Evolutionary conservation across 2,797 vertebrate genomes (phyloP).

Genomic region (Heterohyrax brucei): DNA sequence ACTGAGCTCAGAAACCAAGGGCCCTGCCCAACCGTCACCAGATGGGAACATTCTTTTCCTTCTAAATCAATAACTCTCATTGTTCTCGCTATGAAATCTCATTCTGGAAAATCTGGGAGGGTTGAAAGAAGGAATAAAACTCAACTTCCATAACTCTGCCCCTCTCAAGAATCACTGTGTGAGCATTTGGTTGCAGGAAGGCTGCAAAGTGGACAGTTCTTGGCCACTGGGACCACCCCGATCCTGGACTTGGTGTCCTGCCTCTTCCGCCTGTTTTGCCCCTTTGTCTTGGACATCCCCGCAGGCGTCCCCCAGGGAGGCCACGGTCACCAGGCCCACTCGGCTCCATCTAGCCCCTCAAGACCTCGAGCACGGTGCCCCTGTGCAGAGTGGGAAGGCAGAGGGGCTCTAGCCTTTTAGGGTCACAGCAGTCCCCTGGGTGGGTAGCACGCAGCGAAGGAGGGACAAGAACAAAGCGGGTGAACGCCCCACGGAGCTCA

Average conservation of each 20-base stretch:
- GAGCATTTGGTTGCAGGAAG: accelerated
- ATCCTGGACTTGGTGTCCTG: accelerated
- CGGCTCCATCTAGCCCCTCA: too few species aligned
- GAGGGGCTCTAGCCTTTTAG: background rate
- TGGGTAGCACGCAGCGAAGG: background rate
- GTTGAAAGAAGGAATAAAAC: background rate
- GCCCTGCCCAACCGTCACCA: background rate
- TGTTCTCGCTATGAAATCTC: background rate
- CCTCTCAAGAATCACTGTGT: accelerated
- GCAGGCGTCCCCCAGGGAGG: too few species aligned
- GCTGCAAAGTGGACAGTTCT: accelerated
- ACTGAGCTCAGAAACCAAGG: background rate
- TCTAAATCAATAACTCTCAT: background rate
- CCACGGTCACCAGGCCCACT: too few species aligned
- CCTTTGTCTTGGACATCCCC: too few species aligned
- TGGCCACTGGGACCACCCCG: accelerated
- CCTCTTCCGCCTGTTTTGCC: too few species aligned
- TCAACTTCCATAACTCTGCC: accelerated
- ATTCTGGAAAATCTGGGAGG: background rate
- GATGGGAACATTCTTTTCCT: background rate
- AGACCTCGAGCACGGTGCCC: background rate
- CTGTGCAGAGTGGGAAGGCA: background rate
- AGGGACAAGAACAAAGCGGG: too few species aligned
- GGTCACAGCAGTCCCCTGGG: background rate
- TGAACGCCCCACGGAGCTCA: too few species aligned